phyloP scores from a whole-genome alignment of 2,113 vertebrate species.

The Carollia perspicillata region DNA sequence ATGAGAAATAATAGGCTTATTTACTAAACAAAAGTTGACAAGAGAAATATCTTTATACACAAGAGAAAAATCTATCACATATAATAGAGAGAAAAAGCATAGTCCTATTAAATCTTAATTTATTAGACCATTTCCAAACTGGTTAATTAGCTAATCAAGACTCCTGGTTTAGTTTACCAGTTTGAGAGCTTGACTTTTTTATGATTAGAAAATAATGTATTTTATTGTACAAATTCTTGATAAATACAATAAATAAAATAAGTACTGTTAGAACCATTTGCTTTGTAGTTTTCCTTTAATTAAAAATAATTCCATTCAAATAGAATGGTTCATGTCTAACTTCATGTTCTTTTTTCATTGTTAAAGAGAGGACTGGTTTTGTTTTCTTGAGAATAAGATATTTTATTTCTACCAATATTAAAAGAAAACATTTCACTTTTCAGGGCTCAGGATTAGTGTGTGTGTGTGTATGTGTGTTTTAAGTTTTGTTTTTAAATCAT shows the following conservation, averaged over 20 bases:
- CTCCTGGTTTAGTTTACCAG: neutral
- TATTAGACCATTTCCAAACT: neutral
- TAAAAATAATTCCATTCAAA: slow-evolving; percentile 3
- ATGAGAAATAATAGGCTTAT: neutral
- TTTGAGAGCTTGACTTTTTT: neutral
- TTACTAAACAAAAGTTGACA: neutral
- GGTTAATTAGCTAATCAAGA: neutral
- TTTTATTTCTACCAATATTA: neutral
- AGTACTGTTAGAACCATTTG: neutral
- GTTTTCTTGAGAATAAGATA: neutral
- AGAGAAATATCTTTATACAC: neutral
- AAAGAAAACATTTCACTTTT: neutral
- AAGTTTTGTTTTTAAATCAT: slow-evolving; percentile 6
- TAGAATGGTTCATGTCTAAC: neutral
- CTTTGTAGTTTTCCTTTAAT: neutral
- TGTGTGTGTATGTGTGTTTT: neutral
- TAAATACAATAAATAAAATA: neutral
- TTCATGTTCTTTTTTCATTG: slow-evolving; percentile 6
- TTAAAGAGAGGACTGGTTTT: neutral
- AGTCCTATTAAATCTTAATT: neutral
- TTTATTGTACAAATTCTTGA: neutral
- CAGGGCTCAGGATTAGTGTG: neutral
- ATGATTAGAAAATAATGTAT: neutral
- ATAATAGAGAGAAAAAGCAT: neutral
- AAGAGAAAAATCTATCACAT: neutral